Evolutionary conservation across 23 tunicate genomes (phyloP), one percentile per base, ranked within the genome.

Genomic region (Pegea sp.): DNA sequence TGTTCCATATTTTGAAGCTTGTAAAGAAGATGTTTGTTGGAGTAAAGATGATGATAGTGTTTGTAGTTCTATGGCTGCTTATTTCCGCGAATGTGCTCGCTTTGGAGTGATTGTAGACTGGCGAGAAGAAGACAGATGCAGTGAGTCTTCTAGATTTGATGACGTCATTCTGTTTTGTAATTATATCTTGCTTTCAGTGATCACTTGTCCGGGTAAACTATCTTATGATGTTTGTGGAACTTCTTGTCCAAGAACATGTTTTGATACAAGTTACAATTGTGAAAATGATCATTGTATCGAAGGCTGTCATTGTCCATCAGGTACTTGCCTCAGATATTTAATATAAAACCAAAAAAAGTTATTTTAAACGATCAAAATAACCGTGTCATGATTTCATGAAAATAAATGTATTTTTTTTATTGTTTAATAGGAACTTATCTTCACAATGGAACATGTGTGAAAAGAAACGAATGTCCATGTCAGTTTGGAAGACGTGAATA

Each of bases 281-380:
- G 95, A 84, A 67, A 84, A 84, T 51, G 80, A 84, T 42, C 95
- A 84, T 56, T 84, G 95, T 71, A 84, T 84, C 50, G 95, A 84
- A 68, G 95, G 95, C 58, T 84, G 95, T 58, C 95, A 84, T 58
- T 84, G 95, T 29, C 95, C 95, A 62, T 67, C n/a, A n/a, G n/a
- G n/a, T n/a, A n/a, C n/a, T n/a, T n/a, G n/a, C n/a, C n/a, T n/a
- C n/a, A n/a, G n/a, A n/a, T n/a, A n/a, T n/a, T n/a, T n/a, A n/a
- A n/a, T n/a, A n/a, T n/a, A n/a, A n/a, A n/a, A n/a, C n/a, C n/a
- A n/a, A n/a, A n/a, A n/a, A n/a, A n/a, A n/a, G n/a, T n/a, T n/a
- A n/a, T n/a, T n/a, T n/a, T n/a, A n/a, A n/a, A n/a, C n/a, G n/a
- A n/a, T n/a, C n/a, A n/a, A n/a, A n/a, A n/a, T n/a, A n/a, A n/a